Evolutionary conservation across 2,888 invertebrate genomes (phyloP).

Genomic region (Ophion slaviceki): DNA sequence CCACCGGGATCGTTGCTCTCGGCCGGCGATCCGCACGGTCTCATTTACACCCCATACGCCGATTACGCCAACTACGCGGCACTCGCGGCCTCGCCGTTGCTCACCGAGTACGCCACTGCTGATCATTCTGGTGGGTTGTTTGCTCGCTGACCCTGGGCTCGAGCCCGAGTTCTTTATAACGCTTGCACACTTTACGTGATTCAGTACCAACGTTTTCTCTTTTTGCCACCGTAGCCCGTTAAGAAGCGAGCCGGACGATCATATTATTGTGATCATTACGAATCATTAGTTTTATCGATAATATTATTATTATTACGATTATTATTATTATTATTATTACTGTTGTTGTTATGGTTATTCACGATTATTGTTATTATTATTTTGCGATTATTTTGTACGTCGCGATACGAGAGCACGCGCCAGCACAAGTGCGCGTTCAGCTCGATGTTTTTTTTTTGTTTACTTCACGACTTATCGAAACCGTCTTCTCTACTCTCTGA

Average conservation of each 20-base stretch:
- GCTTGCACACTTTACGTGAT: conserved; percentile 51
- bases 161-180: conserved; percentile 75
- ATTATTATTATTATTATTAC: conserved; percentile 51
- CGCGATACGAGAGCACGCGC: conserved; percentile 8
- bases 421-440: background rate
- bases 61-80: conserved; percentile 97
- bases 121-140: conserved; percentile 98
- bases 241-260: conserved; percentile 58
- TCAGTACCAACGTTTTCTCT: conserved; percentile 35
- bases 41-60: conserved; percentile 95
- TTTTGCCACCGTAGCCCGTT: conserved; percentile 47
- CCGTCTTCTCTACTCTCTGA: conserved; percentile 8
- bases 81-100: conserved; percentile 90
- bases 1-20: conserved; percentile 88
- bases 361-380: conserved; percentile 46
- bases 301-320: conserved; percentile 36
- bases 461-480: background rate
- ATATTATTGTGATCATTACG: conserved; percentile 8
- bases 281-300: background rate
- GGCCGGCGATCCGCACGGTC: conserved; percentile 90
- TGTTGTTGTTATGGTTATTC: conserved; percentile 52
- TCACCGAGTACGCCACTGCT: conserved; percentile 93
- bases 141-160: conserved; percentile 90
- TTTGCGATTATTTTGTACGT: conserved; percentile 18
- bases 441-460: background rate